Percentiles rank a stretch among this genome's conserved stretches.
Conservation (phyloP, 2,888 invertebrate species). For the Notocelia uddmanniana region DNA sequence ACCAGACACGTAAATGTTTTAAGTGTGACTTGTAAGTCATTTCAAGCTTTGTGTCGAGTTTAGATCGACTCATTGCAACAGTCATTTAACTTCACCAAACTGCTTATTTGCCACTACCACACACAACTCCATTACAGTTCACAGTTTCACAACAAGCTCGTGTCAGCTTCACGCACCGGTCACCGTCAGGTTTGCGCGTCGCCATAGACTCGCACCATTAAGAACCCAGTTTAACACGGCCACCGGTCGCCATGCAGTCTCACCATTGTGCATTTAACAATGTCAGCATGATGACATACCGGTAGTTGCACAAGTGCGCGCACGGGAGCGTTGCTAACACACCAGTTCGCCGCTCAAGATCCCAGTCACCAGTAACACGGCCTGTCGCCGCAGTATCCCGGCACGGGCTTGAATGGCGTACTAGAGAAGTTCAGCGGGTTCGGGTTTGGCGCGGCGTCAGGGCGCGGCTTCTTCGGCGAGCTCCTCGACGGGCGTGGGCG, state of each 20-base stretch:
- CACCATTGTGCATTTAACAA: not conserved
- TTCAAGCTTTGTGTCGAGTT: not conserved
- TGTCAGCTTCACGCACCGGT: not conserved
- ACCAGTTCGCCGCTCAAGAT: too few relatives aligned
- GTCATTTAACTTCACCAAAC: not conserved
- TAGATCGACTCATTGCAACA: not conserved
- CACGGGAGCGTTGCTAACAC: too few relatives aligned
- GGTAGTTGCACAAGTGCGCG: not conserved
- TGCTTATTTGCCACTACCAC: not conserved
- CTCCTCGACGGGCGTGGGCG: constrained; percentile 63
- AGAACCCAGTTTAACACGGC: not conserved
- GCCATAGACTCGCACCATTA: not conserved
- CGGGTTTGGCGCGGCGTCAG: constrained; percentile 61
- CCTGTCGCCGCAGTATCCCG: not conserved
- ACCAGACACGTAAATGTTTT: not conserved
- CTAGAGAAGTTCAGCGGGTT: constrained; percentile 15
- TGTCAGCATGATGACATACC: not conserved
- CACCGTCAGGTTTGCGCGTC: not conserved
- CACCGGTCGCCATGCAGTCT: not conserved
- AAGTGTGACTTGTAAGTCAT: not conserved
- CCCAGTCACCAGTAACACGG: too few relatives aligned
- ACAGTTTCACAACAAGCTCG: not conserved
- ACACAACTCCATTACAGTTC: not conserved
- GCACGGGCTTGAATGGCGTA: not conserved
- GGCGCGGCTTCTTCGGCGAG: constrained; percentile 80